phyloP scores from a whole-genome alignment of 2,888 invertebrate genomes.

The Clostera curtula region DNA sequence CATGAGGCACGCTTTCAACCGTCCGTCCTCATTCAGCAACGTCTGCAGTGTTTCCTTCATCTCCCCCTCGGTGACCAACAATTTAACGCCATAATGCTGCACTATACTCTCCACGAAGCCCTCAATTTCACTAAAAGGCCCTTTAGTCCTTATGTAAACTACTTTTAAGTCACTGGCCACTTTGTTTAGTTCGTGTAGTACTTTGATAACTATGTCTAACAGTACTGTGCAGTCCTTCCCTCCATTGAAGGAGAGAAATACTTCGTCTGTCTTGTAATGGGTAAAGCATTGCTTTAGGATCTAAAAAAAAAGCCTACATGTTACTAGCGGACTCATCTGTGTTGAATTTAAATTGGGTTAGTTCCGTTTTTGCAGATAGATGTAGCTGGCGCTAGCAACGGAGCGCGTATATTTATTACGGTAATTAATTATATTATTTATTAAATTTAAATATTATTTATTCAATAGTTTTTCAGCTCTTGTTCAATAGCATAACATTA shows the following conservation, averaged over 20 bases:
- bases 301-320: conserved; percentile 49
- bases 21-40: conserved; percentile 72
- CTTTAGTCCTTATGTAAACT: conserved; percentile 86
- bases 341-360: no score
- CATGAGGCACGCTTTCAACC: conserved; percentile 91
- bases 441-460: no score
- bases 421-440: no score
- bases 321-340: no score
- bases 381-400: no score
- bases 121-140: conserved; percentile 91
- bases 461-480: no score
- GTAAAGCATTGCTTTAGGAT: conserved; percentile 76
- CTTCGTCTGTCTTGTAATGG: conserved; percentile 80
- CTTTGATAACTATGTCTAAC: conserved; percentile 65
- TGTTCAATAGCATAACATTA: no score
- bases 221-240: conserved; percentile 98
- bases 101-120: conserved; percentile 84
- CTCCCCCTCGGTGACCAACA: conserved; percentile 79
- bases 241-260: conserved; percentile 96
- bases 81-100: conserved; percentile 81
- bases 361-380: no score
- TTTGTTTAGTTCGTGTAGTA: conserved; percentile 39
- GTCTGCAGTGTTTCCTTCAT: conserved; percentile 82
- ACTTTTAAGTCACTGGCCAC: conserved; percentile 74
- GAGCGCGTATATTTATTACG: no score